A percentile compares a stretch with the other conserved stretches of the same genome.
phyloP scores from a whole-genome alignment of 1,140 invertebrate genomes.

The Aphelenchoides avenae region DNA sequence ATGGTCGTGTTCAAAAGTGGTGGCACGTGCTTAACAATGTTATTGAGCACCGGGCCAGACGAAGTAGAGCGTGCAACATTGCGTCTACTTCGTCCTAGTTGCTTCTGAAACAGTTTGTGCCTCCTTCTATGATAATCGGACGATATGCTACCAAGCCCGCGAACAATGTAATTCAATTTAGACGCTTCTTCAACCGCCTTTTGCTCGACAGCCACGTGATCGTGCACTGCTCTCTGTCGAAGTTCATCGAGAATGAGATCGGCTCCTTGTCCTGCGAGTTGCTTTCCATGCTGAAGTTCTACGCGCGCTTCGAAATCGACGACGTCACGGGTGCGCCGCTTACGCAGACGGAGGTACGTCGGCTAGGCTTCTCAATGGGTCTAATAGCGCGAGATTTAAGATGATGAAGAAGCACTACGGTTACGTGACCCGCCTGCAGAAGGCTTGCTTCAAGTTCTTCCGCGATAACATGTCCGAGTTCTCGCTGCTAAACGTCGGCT shows the following conservation, averaged over 20 bases:
- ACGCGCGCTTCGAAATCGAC: constrained; percentile 93
- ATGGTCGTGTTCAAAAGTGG: too few relatives aligned
- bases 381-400: constrained; percentile 62
- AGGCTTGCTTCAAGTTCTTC: constrained; percentile 84
- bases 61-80: too few relatives aligned
- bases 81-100: too few relatives aligned
- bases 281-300: constrained; percentile 90
- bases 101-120: too few relatives aligned
- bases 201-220: constrained; percentile 91
- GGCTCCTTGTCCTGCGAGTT: constrained; percentile 81
- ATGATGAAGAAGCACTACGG: constrained; percentile 78
- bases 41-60: too few relatives aligned
- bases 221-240: constrained; percentile 77
- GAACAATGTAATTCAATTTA: too few relatives aligned
- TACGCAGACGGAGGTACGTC: constrained; percentile 68
- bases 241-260: constrained; percentile 65
- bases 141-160: too few relatives aligned
- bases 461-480: constrained; percentile 70
- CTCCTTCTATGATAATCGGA: too few relatives aligned
- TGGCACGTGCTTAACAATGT: too few relatives aligned
- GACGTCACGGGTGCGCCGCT: constrained; percentile 90
- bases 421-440: constrained; percentile 66
- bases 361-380: constrained; percentile 1
- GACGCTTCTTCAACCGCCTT: constrained; percentile 87
- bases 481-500: constrained; percentile 84